These are phyloP conservation scores for Tichodroma muraria DNA, from an alignment of 2,113 vertebrate species.

Conservation along the genomic window DNA sequence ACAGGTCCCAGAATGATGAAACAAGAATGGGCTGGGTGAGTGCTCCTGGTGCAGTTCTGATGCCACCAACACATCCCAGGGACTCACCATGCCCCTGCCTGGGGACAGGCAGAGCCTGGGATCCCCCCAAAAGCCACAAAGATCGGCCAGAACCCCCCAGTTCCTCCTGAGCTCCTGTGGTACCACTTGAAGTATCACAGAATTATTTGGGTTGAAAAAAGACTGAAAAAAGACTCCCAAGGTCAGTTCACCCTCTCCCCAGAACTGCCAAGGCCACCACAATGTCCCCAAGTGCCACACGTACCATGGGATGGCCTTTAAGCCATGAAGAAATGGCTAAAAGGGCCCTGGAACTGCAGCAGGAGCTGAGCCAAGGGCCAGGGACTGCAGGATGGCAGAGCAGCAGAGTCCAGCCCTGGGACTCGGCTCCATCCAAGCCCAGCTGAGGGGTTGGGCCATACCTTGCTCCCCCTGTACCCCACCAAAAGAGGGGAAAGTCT, in stretches of 20 bases:
- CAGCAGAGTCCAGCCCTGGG: background rate
- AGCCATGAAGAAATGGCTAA: background rate
- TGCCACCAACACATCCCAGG: rapidly evolving
- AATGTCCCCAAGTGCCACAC: background rate
- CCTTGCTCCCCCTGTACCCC: no score
- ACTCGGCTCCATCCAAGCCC: no score
- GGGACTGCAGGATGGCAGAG: background rate
- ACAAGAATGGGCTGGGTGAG: rapidly evolving
- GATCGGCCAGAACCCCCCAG: rapidly evolving
- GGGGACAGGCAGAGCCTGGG: no score
- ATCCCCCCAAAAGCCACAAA: rapidly evolving
- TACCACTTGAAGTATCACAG: background rate
- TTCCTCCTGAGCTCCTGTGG: background rate
- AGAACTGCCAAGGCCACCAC: background rate
- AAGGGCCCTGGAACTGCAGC: background rate
- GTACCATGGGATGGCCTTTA: background rate
- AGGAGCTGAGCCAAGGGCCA: background rate
- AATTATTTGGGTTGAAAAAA: background rate
- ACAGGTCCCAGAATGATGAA: background rate
- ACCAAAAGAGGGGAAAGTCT: rapidly evolving
- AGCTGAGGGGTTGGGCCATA: background rate
- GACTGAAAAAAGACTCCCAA: background rate
- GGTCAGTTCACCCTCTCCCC: background rate
- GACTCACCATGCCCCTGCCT: rapidly evolving
- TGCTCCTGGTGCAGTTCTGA: rapidly evolving